Conservation (phyloP, 2,113 vertebrate genomes). For the Rutilus rutilus region DNA sequence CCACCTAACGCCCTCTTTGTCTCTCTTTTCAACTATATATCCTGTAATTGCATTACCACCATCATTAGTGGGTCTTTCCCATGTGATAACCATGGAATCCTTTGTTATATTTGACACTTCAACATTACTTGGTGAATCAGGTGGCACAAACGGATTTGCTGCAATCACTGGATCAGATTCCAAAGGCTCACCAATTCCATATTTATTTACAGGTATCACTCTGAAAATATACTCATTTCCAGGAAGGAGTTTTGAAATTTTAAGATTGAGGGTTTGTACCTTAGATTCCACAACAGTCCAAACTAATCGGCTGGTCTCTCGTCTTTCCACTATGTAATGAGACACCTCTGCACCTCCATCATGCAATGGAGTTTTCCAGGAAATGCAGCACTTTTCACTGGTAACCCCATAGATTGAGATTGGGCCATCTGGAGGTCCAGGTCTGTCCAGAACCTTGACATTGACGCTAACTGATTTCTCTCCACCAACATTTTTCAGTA, state of each 20-base stretch:
- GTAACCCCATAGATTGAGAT: constrained; percentile 87
- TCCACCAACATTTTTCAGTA: constrained; percentile 94
- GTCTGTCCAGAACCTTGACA: constrained; percentile 94
- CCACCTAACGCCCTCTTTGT: constrained; percentile 96
- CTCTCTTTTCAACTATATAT: constrained; percentile 94
- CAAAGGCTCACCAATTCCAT: constrained; percentile 92
- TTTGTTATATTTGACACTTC: constrained; percentile 92
- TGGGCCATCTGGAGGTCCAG: constrained; percentile 94
- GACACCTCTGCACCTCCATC: constrained; percentile 95
- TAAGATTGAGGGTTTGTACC: constrained; percentile 89
- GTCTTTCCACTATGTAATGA: constrained; percentile 92
- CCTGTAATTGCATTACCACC: constrained; percentile 93
- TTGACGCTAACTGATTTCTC: constrained; percentile 87
- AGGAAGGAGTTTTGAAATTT: constrained; percentile 94
- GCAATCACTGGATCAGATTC: constrained; percentile 91
- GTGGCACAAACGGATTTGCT: constrained; percentile 90
- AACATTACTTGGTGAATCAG: constrained; percentile 86
- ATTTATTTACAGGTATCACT: constrained; percentile 97
- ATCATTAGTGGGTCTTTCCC: constrained; percentile 92
- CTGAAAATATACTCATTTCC: constrained; percentile 98
- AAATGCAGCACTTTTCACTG: constrained; percentile 89
- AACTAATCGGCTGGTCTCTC: constrained; percentile 95
- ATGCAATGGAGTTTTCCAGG: constrained; percentile 93
- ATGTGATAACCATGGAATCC: constrained; percentile 96
- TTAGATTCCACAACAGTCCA: constrained; percentile 94